Base-by-base conservation (phyloP, 2,797 vertebrate genomes). In the Labeo calbasu region DNA sequence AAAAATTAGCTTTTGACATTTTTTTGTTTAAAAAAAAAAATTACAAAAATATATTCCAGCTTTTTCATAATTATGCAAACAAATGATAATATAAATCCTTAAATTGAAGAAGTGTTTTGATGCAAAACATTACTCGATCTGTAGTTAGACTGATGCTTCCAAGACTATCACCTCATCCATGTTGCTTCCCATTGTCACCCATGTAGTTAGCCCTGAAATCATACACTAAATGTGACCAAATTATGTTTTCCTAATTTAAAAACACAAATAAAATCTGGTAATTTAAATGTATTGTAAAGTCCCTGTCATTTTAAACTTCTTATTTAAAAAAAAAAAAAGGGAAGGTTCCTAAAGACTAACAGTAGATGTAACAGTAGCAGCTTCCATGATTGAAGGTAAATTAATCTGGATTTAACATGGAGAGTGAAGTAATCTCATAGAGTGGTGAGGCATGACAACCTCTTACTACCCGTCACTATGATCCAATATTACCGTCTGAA, bases 401-500 rank as follows among this genome's bases (percentile, higher is more conserved):
- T 90, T 93, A 92, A 93, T 94, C 92, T 91, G 91, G 91, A 93
- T 93, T 92, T 92, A 91, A 88, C 87, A 89, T 86, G 80, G 87
- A 88, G 85, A 88, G 86, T 88, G 86, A 90, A 87, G 84, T 89
- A 92, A 94, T 92, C 88, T 87, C 40, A 19, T 85, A 81, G 86
- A 93, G 89, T 89, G 86, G 88, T 86, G 88, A 79, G 40, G 48
- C 84, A 79, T 70, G 75, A 85, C 81, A 61, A 57, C 59, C 55
- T 70, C 82, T 76, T 66, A 43, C 77, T 32, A 59, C 53, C 48
- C 59, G 46, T 59, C 70, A 63, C 50, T 57, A 61, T 66, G 75
- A 86, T 85, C 76, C 15, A 36, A 85, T 86, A 90, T 89, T 84
- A 82, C 71, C 32, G 10, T 51, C 40, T 48, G 19, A 81, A 61